Evolutionary conservation across 2,797 vertebrate genomes (phyloP), one percentile per base, ranked within the genome.

Genomic region (Hypotaenidia okinawae): DNA sequence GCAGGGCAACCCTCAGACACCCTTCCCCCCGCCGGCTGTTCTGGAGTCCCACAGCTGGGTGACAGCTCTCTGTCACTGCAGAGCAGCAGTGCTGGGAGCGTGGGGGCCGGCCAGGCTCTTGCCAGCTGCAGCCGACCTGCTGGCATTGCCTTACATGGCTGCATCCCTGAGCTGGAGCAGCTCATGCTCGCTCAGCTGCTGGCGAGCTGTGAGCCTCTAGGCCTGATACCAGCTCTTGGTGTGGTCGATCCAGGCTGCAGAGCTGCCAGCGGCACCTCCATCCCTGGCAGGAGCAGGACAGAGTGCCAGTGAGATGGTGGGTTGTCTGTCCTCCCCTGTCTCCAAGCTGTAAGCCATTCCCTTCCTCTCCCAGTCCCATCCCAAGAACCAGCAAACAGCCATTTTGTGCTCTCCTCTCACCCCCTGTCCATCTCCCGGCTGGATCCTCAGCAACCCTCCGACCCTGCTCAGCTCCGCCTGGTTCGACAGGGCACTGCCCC

Each of bases 351-450:
- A 19, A 51, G 5, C 11, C 0, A 27, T 23, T 57, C 39, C 58
- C 22, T 49, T 73, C n/a, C 58, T 55, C 59, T 37, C 59, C 33
- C 57, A 5, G 14, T 19, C 35, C 33, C 7, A 4, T 41, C 59
- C 35, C 33, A n/a, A n/a, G 63, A 16, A 27, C 17, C 1, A 1
- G 11, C 22, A 28, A 58, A 43, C 1, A n/a, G 68, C 32, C 3
- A 0, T 28, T 32, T 15, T 1, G 2, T 41, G 66, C 64, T 59
- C 30, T n/a, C 19, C 18, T 17, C 35, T 33, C 9, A 0, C 11
- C 5, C 15, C 16, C 27, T 5, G 11, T 6, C 23, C 33, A 7
- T 47, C 64, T 51, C 51, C 22, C 97, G 98, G 98, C 96, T 98
- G 96, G 98, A 98, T 41, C 39, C 39, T 41, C 37, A 8, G 11